A percentile compares a stretch with the other conserved stretches of the same genome.
These are phyloP conservation scores for Prosopocoilus inquinatus DNA, from an alignment of 2,888 invertebrate species.

Conservation along the genomic window DNA sequence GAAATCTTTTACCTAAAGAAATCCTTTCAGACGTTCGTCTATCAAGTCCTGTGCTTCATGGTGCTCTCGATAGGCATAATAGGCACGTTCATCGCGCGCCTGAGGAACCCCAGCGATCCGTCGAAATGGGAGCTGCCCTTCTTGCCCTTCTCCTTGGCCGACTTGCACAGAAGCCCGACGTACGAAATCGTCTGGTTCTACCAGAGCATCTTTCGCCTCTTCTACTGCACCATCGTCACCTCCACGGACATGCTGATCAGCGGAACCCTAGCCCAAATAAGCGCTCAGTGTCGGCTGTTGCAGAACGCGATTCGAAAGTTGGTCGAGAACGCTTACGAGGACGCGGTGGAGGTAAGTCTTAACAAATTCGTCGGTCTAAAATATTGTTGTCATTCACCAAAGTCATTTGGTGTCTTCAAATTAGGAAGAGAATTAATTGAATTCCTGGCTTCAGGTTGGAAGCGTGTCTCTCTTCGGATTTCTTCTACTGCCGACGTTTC, in stretches of 20 bases:
- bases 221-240: slow-evolving; percentile 7
- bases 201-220: slow-evolving; percentile 4
- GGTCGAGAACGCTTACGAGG: slow-evolving; percentile 2
- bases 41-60: slow-evolving; percentile 4
- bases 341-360: background rate
- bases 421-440: no score
- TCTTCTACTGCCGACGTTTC: no score
- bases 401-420: no score
- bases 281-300: slow-evolving; percentile 8
- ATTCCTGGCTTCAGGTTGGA: no score
- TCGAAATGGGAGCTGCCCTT: slow-evolving; percentile 9
- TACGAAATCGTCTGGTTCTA: slow-evolving; percentile 9
- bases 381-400: no score
- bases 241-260: slow-evolving; percentile 7
- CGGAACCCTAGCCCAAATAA: slow-evolving; percentile 5
- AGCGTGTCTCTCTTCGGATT: no score
- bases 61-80: slow-evolving; percentile 7
- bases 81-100: slow-evolving; percentile 3
- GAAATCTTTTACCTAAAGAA: no score
- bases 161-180: slow-evolving; percentile 4
- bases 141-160: slow-evolving; percentile 5
- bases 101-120: slow-evolving; percentile 2
- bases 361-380: background rate
- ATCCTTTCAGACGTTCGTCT: slow-evolving; percentile 3
- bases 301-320: slow-evolving; percentile 5